Base-by-base conservation (phyloP, 2,888 invertebrate species). In the Hybos culiciformis region DNA sequence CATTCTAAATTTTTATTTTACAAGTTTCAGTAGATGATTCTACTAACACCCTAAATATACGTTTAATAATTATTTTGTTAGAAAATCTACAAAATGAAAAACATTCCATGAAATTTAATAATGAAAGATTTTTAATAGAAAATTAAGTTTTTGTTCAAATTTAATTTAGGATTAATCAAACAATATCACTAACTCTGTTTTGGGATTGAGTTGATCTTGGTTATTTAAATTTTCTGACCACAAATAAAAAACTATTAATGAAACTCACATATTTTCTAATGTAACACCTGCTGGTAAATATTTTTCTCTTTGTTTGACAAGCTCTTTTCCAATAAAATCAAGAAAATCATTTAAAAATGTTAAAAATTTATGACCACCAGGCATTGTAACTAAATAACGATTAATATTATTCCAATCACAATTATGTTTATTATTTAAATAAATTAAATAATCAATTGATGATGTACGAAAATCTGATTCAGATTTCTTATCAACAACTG, bases 311-410 rank as follows among this genome's bases (percentile, higher is more conserved):
- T 60, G 59, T 20, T 54, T 61, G 12, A 54, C 58, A 24, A 56
- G 47, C 29, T 66, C 64, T 15, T 54, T 54, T 5, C 60, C 52
- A 1, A 66, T 56, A 29, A 66, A 60, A 5, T 56, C 49, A 1
- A 60, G 54, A 12, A 66, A 51, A 15, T 63, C 62, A 3, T 60
- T 40, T 8, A 66, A 48, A 15, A 66, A 61, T 18, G 50, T 54
- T 4, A 66, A 63, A 36, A 66, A 66, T 44, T 62, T 62, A 53
- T 59, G 59, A 1, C 66, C 66, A 1, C 63, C 62, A 0, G 66
- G 66, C 62, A 63, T 63, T 0, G 63, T 61, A 14, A 66, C 64
- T 33, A 64, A 46, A 44, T 62, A 63, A 1, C 58, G 61, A 45
- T 61, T 63, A 0, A 66, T n/a, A n/a, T n/a, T n/a, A n/a, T n/a